These are phyloP conservation scores for Poeciliopsis prolifica DNA, from an alignment of 2,113 vertebrate species.

Conservation along the genomic window DNA sequence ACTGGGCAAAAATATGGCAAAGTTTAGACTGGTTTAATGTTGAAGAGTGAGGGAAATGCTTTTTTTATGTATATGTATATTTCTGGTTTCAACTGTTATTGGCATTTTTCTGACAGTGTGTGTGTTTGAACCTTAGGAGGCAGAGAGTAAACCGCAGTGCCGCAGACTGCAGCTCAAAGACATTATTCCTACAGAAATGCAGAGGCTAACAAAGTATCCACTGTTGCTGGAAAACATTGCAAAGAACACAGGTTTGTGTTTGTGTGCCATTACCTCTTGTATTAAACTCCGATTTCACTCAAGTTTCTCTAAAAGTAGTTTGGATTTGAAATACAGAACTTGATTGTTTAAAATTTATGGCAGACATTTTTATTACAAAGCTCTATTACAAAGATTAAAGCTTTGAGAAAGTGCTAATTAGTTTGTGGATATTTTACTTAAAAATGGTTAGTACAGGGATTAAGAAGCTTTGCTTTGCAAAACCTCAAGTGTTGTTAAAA, in stretches of 20 bases:
- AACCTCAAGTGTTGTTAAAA: too few relatives aligned
- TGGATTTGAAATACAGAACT: background rate
- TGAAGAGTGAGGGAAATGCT: too few relatives aligned
- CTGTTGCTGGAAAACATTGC: slow-evolving; percentile 90
- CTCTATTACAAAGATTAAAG: too few relatives aligned
- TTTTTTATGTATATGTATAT: background rate
- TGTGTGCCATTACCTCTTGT: background rate
- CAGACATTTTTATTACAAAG: background rate
- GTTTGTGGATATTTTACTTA: too few relatives aligned
- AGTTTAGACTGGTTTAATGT: too few relatives aligned
- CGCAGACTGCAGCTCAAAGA: slow-evolving; percentile 92
- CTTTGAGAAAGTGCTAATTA: background rate
- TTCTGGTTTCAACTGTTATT: background rate
- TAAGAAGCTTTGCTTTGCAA: too few relatives aligned
- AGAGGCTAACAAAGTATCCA: slow-evolving; percentile 92
- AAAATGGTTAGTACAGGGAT: too few relatives aligned
- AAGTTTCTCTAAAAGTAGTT: background rate
- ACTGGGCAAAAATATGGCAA: too few relatives aligned
- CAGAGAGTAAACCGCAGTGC: slow-evolving; percentile 88
- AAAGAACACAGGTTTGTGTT: slow-evolving; percentile 80
- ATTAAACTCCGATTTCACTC: background rate
- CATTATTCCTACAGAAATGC: slow-evolving; percentile 94
- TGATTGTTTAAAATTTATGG: background rate
- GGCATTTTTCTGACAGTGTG: slow-evolving; percentile 11
- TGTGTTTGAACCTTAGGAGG: slow-evolving; percentile 79